Conservation (phyloP, 2,113 vertebrate species). For the Xiphophorus hellerii region DNA sequence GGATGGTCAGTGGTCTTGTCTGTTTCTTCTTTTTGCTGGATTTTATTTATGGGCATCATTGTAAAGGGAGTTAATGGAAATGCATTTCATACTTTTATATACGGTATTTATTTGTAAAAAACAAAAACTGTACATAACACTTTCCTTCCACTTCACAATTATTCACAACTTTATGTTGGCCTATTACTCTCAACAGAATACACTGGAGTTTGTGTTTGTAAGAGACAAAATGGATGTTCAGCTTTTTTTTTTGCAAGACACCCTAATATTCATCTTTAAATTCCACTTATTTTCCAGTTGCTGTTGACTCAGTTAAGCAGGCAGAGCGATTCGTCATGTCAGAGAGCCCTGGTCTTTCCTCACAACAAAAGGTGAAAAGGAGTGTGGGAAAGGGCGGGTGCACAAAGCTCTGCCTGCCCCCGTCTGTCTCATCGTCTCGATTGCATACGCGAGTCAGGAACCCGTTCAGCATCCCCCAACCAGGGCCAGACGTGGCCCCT, state of each 20-base stretch:
- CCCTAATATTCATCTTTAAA: constrained; percentile 16
- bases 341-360: constrained; percentile 65
- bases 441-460: constrained; percentile 46
- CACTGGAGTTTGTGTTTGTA: too few relatives aligned
- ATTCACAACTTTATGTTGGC: too few relatives aligned
- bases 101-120: too few relatives aligned
- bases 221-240: neutral
- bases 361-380: constrained; percentile 79
- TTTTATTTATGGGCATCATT: too few relatives aligned
- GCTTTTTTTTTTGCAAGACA: neutral
- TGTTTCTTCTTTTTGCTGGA: too few relatives aligned
- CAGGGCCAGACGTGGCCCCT: constrained; percentile 28
- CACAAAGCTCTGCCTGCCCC: constrained; percentile 78
- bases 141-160: too few relatives aligned
- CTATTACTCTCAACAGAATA: too few relatives aligned
- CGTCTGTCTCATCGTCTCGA: constrained; percentile 63
- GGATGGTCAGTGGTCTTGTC: too few relatives aligned
- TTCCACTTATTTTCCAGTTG: constrained; percentile 32
- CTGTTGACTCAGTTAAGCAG: constrained; percentile 54
- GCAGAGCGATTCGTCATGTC: constrained; percentile 78
- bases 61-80: too few relatives aligned
- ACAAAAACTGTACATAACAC: too few relatives aligned
- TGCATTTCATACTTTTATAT: too few relatives aligned
- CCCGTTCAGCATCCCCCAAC: constrained; percentile 55
- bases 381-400: constrained; percentile 81